Evolutionary conservation across 2,888 invertebrate genomes (phyloP).

Genomic region (Molanna angustata): DNA sequence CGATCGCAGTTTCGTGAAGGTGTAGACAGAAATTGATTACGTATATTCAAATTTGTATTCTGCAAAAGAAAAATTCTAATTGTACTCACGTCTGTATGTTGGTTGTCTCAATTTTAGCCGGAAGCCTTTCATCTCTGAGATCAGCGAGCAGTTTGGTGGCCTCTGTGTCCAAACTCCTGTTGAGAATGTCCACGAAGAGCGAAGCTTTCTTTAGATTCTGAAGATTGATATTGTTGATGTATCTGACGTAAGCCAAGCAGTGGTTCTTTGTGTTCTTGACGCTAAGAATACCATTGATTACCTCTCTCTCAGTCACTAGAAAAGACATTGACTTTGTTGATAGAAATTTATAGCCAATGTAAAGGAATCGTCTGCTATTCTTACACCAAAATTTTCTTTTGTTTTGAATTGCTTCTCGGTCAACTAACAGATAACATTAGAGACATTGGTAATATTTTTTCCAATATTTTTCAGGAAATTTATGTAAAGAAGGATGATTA

Average conservation of each 20-base stretch:
- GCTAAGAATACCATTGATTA: slow-evolving; percentile 90
- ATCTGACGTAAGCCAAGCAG: slow-evolving; percentile 89
- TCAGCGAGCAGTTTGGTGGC: slow-evolving; percentile 86
- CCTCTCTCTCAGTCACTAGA: slow-evolving; percentile 95
- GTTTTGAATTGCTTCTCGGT: too few species aligned
- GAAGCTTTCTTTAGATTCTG: slow-evolving; percentile 93
- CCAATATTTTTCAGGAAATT: too few species aligned
- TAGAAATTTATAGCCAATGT: too few species aligned
- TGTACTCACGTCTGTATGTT: slow-evolving; percentile 78
- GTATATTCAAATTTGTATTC: too few species aligned
- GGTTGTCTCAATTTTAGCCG: slow-evolving; percentile 82
- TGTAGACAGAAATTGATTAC: too few species aligned
- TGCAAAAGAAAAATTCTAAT: background rate
- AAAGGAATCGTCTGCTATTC: too few species aligned
- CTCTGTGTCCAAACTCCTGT: slow-evolving; percentile 89
- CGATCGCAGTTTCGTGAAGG: too few species aligned
- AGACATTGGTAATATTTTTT: too few species aligned
- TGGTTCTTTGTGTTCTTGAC: slow-evolving; percentile 95
- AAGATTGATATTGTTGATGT: slow-evolving; percentile 96
- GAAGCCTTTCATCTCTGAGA: slow-evolving; percentile 85
- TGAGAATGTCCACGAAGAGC: slow-evolving; percentile 92
- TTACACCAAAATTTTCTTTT: too few species aligned
- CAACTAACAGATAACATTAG: too few species aligned
- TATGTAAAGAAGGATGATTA: too few species aligned
- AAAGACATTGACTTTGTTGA: too few species aligned